Evolutionary conservation across 2,113 vertebrate genomes (phyloP).

Genomic region (Procavia capensis): DNA sequence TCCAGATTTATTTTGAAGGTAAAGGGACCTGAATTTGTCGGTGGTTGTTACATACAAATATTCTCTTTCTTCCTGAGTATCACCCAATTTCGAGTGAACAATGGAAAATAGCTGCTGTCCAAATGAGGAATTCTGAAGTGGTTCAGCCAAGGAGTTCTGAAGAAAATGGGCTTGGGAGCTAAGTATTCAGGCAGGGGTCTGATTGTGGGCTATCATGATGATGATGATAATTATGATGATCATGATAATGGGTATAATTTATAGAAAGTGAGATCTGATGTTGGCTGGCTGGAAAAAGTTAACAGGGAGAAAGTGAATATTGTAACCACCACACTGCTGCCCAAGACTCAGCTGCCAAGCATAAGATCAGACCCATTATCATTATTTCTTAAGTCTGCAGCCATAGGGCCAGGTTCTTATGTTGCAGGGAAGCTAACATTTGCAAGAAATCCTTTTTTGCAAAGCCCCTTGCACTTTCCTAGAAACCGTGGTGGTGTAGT

Average conservation of each 20-base stretch:
- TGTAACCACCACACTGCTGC: background rate
- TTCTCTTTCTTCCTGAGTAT: background rate
- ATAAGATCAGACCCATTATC: background rate
- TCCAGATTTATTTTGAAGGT: background rate
- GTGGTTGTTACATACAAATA: background rate
- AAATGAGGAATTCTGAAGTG: slow-evolving; percentile 14
- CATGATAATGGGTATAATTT: background rate
- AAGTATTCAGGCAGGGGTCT: background rate
- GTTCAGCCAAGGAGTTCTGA: background rate
- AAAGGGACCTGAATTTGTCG: background rate
- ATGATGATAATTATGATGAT: background rate
- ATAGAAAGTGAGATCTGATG: background rate
- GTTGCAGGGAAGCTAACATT: slow-evolving; percentile 30
- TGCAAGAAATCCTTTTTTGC: slow-evolving; percentile 54
- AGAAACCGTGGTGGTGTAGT: too few relatives aligned
- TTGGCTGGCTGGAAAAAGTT: background rate
- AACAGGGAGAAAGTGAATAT: background rate
- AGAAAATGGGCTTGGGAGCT: background rate
- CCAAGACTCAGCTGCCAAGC: background rate
- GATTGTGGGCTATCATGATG: background rate
- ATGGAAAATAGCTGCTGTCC: background rate
- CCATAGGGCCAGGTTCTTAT: background rate
- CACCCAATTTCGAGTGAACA: background rate
- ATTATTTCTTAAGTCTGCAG: slow-evolving; percentile 12
- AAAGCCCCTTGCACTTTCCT: slow-evolving; percentile 53